Evolutionary conservation across 2,888 invertebrate genomes (phyloP), one percentile per base, ranked within the genome.

Genomic region (Pasiphila rectangulata): DNA sequence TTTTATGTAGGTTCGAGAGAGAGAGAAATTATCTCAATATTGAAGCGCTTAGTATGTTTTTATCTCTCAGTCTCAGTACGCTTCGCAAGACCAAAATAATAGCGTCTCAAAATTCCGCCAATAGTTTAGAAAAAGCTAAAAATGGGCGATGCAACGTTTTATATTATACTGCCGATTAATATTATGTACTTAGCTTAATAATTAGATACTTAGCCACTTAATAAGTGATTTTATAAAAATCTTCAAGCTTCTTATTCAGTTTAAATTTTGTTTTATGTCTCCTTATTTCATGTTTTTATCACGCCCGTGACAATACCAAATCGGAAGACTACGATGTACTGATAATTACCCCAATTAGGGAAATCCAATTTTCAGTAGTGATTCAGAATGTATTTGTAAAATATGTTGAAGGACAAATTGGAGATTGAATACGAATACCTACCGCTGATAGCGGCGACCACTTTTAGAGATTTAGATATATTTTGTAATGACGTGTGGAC

Each of bases 311-410:
- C 78, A 78, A 78, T 78, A 78, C 69, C 62, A 54, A 58, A 61
- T 66, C 57, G 41, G 65, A 69, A 75, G 67, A 75, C 71, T 74
- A 46, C 56, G 54, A 65, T 25, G 72, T 61, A 77, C 74, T 78
- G 72, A 77, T 68, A 70, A 58, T 68, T 57, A 62, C 57, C 64
- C 69, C 63, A 51, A 38, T 32, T 48, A 63, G 37, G 64, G 54
- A 51, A 50, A 68, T 71, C 65, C 76, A 77, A 77, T 79, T 79
- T 78, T 74, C 63, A 54, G 74, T 77, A 78, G 78, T 65, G 51
- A 37, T 56, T 52, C 49, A 63, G 54, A 47, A 25, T 46, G 29
- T 41, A 57, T 57, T 57, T 51, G 57, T 61, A 56, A 54, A 51
- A 6, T 4, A 16, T 32, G 9, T 9, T 10, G 5, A 9, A 9